Conservation (phyloP, 2,797 vertebrate species). For the Natrix natrix region DNA sequence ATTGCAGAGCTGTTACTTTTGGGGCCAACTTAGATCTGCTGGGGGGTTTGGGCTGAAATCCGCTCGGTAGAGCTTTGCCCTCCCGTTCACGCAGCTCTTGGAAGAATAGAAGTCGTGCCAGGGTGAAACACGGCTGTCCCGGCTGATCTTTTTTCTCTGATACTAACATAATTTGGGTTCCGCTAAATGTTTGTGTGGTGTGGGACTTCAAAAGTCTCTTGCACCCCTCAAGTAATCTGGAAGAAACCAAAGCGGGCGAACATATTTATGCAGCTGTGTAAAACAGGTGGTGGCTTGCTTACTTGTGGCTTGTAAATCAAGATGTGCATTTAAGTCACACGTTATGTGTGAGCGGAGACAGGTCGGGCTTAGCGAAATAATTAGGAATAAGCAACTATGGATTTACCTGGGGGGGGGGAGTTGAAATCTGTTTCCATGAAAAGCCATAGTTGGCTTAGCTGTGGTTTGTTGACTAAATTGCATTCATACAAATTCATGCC, state of each 20-base stretch:
- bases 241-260: not conserved
- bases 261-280: not conserved
- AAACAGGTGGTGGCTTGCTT: not conserved
- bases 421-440: not conserved
- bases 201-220: not conserved
- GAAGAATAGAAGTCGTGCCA: not conserved
- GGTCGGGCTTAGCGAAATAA: not conserved
- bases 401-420: not conserved
- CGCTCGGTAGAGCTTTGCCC: not conserved
- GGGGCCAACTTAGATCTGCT: not conserved
- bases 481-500: not conserved
- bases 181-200: not conserved
- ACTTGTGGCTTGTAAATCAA: not conserved
- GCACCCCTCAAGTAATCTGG: not conserved
- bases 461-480: not conserved
- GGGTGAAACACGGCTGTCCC: not conserved
- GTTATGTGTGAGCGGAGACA: not conserved
- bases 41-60: too few relatives aligned
- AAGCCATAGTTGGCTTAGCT: not conserved
- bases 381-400: not conserved
- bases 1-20: not conserved
- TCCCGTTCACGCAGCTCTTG: not conserved
- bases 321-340: not conserved
- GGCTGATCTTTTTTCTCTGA: not conserved
- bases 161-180: not conserved